phyloP scores from a whole-genome alignment of 2,888 invertebrate species.

The Meghimatium bilineatum region DNA sequence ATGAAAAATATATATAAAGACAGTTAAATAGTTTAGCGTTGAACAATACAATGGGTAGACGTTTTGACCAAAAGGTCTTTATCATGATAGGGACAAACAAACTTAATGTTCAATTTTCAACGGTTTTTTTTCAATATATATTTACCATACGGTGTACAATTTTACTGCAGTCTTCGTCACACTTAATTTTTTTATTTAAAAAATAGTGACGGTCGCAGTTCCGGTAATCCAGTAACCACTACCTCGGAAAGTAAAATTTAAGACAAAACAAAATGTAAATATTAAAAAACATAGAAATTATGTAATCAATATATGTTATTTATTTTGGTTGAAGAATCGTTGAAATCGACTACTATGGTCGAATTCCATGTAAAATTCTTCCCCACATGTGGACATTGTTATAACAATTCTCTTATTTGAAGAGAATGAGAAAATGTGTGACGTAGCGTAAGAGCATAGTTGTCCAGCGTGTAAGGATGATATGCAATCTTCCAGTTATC shows the following conservation, averaged over 20 bases:
- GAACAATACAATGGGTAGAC: no score
- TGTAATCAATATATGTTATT: background rate
- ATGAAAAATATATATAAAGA: no score
- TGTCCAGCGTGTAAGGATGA: background rate
- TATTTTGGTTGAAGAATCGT: background rate
- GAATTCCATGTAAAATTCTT: background rate
- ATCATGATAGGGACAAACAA: no score
- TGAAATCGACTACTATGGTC: background rate
- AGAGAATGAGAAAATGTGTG: background rate
- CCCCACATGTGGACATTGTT: background rate
- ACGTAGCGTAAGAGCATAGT: conserved; percentile 14
- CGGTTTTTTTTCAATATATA: no score
- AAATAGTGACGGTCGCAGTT: background rate
- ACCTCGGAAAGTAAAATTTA: background rate
- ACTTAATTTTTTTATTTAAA: no score
- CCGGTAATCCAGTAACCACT: no score
- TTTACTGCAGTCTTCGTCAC: no score
- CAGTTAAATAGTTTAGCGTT: no score
- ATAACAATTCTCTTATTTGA: background rate
- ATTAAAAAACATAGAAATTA: background rate
- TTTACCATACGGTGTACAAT: no score
- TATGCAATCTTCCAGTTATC: conserved; percentile 10
- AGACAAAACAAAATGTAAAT: background rate
- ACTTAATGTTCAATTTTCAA: no score
- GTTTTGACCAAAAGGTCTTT: no score